phyloP scores from a whole-genome alignment of 2,888 invertebrate genomes.

The Julus scandinavius region DNA sequence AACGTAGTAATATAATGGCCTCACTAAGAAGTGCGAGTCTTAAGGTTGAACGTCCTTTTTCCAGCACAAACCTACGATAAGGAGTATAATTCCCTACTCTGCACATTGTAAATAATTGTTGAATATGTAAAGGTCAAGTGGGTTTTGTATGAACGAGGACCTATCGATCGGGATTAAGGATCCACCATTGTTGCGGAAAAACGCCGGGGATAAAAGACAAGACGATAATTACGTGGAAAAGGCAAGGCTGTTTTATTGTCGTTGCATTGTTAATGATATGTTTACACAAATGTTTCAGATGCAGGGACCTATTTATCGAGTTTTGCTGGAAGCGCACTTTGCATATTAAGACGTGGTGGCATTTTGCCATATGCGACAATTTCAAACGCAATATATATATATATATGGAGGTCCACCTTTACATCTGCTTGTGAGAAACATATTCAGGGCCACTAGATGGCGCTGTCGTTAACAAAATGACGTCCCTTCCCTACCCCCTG shows the following conservation, averaged over 20 bases:
- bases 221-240: conserved; percentile 38
- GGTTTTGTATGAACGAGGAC: neutral
- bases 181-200: neutral
- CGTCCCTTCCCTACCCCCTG: too few relatives aligned
- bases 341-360: conserved; percentile 15
- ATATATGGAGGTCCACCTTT: neutral
- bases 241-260: conserved; percentile 21
- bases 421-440: neutral
- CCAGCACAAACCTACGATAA: neutral
- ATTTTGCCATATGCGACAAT: neutral
- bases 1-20: neutral
- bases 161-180: conserved; percentile 19
- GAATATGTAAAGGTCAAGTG: conserved; percentile 18
- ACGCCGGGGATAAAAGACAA: neutral
- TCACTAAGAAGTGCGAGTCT: neutral
- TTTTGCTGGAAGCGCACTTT: conserved; percentile 24
- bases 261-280: conserved; percentile 38
- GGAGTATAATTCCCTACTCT: conserved; percentile 13
- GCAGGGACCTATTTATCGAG: conserved; percentile 2
- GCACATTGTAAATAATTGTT: conserved; percentile 9
- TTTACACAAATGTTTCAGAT: conserved; percentile 11
- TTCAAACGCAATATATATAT: neutral
- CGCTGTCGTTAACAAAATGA: too few relatives aligned
- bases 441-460: too few relatives aligned
- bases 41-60: conserved; percentile 1